phyloP scores from a whole-genome alignment of 2,113 vertebrate genomes.

The Actenoides hombroni region DNA sequence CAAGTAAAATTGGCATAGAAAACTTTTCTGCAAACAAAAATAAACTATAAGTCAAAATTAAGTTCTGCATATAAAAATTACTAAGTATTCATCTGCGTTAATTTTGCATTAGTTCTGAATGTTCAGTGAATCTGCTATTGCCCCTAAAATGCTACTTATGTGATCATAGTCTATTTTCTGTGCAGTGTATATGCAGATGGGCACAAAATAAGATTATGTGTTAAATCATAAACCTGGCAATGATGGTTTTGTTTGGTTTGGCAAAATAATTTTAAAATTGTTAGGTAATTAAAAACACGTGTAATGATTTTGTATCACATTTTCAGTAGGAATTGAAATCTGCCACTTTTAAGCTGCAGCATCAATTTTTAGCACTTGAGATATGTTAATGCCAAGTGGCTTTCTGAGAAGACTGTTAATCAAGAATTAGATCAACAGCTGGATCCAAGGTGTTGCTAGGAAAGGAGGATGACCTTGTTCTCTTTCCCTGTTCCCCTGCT shows the following conservation, averaged over 20 bases:
- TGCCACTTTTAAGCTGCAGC: not conserved
- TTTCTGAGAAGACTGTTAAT: not conserved
- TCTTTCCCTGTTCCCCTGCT: not conserved
- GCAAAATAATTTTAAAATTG: not conserved
- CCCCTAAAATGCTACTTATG: not conserved
- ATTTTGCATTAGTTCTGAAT: not conserved
- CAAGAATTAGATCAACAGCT: not conserved
- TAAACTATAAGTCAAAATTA: not conserved
- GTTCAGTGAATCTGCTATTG: not conserved
- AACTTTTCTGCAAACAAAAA: not conserved
- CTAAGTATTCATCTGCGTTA: not conserved
- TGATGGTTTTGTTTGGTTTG: not conserved
- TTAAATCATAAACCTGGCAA: not conserved
- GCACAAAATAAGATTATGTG: not conserved
- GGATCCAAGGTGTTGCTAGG: not conserved
- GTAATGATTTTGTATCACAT: not conserved
- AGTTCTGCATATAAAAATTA: not conserved
- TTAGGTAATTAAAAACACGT: not conserved
- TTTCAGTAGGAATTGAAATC: not conserved
- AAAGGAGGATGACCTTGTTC: not conserved
- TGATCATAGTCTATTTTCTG: not conserved
- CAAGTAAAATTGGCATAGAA: not conserved
- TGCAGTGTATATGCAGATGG: not conserved
- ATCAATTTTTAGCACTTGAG: not conserved
- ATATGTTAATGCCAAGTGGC: fast-evolving